Conservation (phyloP, 92 coral and sea anemone genomes). For the Scolanthus callimorphus region DNA sequence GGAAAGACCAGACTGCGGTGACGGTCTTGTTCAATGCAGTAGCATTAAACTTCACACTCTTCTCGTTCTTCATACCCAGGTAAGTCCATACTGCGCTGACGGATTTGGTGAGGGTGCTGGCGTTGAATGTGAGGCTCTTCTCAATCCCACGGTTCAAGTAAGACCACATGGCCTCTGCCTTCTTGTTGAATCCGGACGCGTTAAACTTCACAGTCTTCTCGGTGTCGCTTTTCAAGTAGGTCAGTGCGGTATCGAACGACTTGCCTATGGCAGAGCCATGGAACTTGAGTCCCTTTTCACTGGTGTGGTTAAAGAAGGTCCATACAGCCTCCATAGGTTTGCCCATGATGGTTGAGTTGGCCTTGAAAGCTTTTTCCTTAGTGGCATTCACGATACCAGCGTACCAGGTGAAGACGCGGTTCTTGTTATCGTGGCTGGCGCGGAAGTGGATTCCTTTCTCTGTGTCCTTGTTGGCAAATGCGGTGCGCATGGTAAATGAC, state of each 20-base stretch:
- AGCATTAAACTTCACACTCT: constrained; percentile 57
- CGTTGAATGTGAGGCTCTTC: constrained; percentile 63
- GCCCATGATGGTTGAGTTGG: constrained; percentile 77
- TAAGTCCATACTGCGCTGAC: constrained; percentile 59
- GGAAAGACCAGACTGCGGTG: constrained; percentile 46
- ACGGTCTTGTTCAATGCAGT: constrained; percentile 47
- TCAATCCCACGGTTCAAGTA: constrained; percentile 53
- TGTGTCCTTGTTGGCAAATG: constrained; percentile 39
- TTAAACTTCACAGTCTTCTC: constrained; percentile 63
- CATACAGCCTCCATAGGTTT: constrained; percentile 50
- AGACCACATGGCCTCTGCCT: constrained; percentile 51
- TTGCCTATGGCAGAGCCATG: constrained; percentile 76
- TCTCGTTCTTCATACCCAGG: constrained; percentile 40
- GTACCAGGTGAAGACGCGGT: constrained; percentile 74
- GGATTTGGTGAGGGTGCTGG: constrained; percentile 41
- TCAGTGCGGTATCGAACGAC: constrained; percentile 55
- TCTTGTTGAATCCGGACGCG: constrained; percentile 56
- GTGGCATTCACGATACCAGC: constrained; percentile 67
- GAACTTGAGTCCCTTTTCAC: constrained; percentile 69
- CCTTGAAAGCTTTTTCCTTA: constrained; percentile 65
- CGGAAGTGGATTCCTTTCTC: constrained; percentile 84
- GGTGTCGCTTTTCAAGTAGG: constrained; percentile 51
- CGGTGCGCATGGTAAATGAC: constrained; percentile 67
- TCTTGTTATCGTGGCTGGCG: constrained; percentile 86
- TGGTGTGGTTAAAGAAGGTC: constrained; percentile 56